Percentiles rank a stretch among this genome's conserved stretches.
These are phyloP conservation scores for Pogona vitticeps DNA, from an alignment of 2,113 vertebrate species.

Conservation along the genomic window DNA sequence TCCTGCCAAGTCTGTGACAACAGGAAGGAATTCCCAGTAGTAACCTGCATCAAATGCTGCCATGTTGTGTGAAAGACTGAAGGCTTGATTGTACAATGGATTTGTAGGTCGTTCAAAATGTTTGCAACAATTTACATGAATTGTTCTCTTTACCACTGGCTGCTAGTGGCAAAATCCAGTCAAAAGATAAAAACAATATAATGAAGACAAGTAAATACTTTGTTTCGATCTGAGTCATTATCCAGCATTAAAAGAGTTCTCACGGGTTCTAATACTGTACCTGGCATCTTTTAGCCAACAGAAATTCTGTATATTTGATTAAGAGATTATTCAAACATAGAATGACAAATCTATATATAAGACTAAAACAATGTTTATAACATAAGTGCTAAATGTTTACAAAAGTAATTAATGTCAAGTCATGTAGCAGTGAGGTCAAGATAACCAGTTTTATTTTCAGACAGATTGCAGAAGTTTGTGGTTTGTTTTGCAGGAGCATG, in stretches of 20 bases:
- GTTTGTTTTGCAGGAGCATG: neutral
- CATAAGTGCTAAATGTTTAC: neutral
- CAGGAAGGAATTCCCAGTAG: neutral
- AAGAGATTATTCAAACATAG: neutral
- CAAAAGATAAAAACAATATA: slow-evolving; percentile 11
- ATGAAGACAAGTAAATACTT: neutral
- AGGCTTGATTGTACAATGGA: neutral
- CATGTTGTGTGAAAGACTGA: neutral
- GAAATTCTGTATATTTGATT: neutral
- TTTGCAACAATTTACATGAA: slow-evolving; percentile 32
- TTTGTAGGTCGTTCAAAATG: neutral
- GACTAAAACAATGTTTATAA: neutral
- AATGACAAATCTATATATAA: neutral
- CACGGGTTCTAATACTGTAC: neutral
- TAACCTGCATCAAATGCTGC: neutral
- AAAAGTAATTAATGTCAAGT: neutral
- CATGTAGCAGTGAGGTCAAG: neutral
- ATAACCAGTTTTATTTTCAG: neutral
- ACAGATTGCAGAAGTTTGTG: neutral
- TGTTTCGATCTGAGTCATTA: neutral
- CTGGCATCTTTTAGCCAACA: neutral
- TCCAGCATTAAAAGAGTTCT: neutral
- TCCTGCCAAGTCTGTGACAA: fast-evolving
- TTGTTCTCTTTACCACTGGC: fast-evolving
- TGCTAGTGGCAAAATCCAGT: neutral